Base-by-base conservation (phyloP, 35 echinoderm and acorn worm genomes). In the Antedon bifida region DNA sequence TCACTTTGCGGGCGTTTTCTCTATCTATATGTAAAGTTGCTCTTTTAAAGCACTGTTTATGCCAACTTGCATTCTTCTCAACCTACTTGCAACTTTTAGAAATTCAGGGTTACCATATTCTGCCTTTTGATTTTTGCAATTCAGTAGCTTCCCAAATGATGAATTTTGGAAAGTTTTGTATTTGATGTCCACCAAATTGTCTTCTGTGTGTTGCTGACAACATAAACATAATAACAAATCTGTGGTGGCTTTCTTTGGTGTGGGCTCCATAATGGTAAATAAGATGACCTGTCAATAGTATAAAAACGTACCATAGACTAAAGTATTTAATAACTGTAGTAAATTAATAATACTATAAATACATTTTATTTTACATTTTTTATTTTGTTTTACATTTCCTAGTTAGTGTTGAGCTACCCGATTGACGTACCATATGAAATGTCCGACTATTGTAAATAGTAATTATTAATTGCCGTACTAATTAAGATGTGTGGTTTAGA, bases 51-150 rank as follows among this genome's bases (percentile, higher is more conserved):
- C 81, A 83, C 36, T 56, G n/a, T 83, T 45, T 83, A 42, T 83
- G 81, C 81, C 81, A 83, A 51, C 36, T 51, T 31, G 36, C 81
- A 29, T 56, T 56, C 19, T 83, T 44, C 29, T 30, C 29, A 83
- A 45, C 30, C 81, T 45, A 12, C 46, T 39, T 31, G 1, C 26
- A 51, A 83, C 29, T 9, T 33, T 29, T 29, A 83, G 0, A 46
- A 83, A 83, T 83, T 83, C 81, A 29, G 81, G 39, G 39, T 56
- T 83, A 4, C 78, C 29, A 81, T 81, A 81, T 28, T 81, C 34
- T 12, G 78, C 29, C 34, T 81, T 81, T 81, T 81, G 33, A 36
- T 34, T 33, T 81, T 33, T 36, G 38, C 78, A 81, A 33, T 33
- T 81, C 9, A 81, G 33, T 33, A 81, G 34, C 26, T 33, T 32